A percentile compares a stretch with the other conserved stretches of the same genome.
Evolutionary conservation across 2,113 vertebrate genomes (phyloP).

Genomic region (Gavialis gangeticus): DNA sequence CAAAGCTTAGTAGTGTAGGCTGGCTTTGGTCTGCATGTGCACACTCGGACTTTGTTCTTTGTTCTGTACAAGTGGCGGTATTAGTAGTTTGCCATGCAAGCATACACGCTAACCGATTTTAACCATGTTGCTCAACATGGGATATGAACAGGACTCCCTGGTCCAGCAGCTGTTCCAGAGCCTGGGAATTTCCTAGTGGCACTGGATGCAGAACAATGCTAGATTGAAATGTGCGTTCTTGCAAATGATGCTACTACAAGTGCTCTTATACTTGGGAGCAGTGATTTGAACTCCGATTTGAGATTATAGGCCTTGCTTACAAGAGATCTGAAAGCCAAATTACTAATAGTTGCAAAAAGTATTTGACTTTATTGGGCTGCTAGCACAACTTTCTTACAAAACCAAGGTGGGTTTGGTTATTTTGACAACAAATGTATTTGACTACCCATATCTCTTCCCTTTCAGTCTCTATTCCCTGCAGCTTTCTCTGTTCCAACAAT

Average conservation of each 20-base stretch:
- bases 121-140: background rate
- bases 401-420: background rate
- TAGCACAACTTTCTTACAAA: background rate
- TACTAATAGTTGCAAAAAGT: background rate
- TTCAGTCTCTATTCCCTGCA: background rate
- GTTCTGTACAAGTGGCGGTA: background rate
- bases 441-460: background rate
- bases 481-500: background rate
- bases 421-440: background rate
- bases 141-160: background rate
- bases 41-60: background rate
- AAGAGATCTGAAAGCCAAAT: too few relatives aligned
- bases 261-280: background rate
- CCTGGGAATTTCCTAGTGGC: background rate
- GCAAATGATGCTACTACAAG: background rate
- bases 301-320: too few relatives aligned
- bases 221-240: background rate
- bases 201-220: background rate
- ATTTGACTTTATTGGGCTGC: background rate
- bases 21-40: too few relatives aligned
- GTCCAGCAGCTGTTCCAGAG: background rate
- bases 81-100: background rate
- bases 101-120: background rate
- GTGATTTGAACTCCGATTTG: too few relatives aligned
- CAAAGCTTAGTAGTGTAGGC: too few relatives aligned